phyloP scores from a whole-genome alignment of 2,113 vertebrate genomes.

The Cathartes aura region DNA sequence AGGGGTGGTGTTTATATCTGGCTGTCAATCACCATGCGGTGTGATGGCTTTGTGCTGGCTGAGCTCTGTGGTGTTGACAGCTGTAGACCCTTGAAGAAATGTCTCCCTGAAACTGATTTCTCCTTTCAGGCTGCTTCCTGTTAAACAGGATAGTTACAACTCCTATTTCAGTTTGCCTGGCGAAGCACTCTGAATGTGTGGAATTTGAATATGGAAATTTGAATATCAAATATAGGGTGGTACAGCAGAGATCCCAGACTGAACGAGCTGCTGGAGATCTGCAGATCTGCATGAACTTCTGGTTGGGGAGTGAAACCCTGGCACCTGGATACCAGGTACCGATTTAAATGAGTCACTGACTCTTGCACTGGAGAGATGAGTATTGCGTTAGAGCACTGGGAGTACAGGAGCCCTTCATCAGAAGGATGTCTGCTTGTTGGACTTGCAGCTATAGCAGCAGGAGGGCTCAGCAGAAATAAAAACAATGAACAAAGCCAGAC shows the following conservation, averaged over 20 bases:
- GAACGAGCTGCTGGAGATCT: not conserved
- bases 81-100: not conserved
- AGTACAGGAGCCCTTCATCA: not conserved
- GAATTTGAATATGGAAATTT: conserved; percentile 33
- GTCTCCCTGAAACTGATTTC: not conserved
- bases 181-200: not conserved
- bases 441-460: not conserved
- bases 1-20: not conserved
- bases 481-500: not conserved
- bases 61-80: conserved; percentile 24
- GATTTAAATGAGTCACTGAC: not conserved
- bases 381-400: not conserved
- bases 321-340: not conserved
- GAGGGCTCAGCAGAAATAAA: not conserved
- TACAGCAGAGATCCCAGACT: not conserved
- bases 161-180: not conserved
- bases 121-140: conserved; percentile 8
- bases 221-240: conserved; percentile 34
- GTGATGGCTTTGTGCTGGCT: not conserved
- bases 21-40: not conserved
- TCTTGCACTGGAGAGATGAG: not conserved
- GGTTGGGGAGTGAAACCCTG: conserved; percentile 7
- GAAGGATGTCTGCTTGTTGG: not conserved
- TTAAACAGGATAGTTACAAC: not conserved
- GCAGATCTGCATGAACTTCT: not conserved